Percentiles rank a stretch among this genome's conserved stretches.
Evolutionary conservation across 2,797 vertebrate species (phyloP).

Genomic region (Poeciliopsis turneri): DNA sequence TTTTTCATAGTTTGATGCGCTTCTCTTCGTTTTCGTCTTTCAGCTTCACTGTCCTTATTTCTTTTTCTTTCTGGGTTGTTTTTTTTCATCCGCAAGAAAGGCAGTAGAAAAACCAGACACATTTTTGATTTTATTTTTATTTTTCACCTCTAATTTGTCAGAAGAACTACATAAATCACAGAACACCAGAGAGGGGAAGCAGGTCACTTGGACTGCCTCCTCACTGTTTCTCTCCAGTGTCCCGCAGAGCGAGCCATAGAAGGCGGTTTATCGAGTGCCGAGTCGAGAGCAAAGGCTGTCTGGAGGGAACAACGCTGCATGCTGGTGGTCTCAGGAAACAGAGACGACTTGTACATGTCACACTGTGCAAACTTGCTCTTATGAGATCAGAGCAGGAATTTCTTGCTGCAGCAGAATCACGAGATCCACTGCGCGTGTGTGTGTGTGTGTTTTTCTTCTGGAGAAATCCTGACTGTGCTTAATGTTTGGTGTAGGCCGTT

Average conservation of each 20-base stretch:
- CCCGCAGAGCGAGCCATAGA: not conserved
- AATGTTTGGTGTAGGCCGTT: not conserved
- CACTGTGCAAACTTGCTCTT: not conserved
- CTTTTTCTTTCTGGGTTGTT: not conserved
- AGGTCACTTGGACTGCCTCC: conserved; percentile 9
- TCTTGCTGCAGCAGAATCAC: not conserved
- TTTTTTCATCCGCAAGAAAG: not conserved
- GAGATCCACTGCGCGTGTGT: not conserved
- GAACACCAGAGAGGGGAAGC: not conserved
- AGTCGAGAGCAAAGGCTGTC: not conserved
- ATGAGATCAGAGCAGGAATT: not conserved
- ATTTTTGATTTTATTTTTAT: conserved; percentile 8
- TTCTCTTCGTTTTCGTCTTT: not conserved
- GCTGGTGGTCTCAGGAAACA: not conserved
- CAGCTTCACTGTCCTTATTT: not conserved
- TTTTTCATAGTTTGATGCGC: not conserved
- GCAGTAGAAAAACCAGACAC: not conserved
- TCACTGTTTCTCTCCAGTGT: not conserved
- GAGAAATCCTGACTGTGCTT: not conserved
- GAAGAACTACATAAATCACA: conserved; percentile 14
- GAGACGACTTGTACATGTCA: not conserved
- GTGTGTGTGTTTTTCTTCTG: not conserved
- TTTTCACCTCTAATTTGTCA: conserved; percentile 19
- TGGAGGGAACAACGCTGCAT: conserved; percentile 10
- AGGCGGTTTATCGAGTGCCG: conserved; percentile 3